phyloP scores from a whole-genome alignment of 1,140 invertebrate species.

The Saccostrea echinata region DNA sequence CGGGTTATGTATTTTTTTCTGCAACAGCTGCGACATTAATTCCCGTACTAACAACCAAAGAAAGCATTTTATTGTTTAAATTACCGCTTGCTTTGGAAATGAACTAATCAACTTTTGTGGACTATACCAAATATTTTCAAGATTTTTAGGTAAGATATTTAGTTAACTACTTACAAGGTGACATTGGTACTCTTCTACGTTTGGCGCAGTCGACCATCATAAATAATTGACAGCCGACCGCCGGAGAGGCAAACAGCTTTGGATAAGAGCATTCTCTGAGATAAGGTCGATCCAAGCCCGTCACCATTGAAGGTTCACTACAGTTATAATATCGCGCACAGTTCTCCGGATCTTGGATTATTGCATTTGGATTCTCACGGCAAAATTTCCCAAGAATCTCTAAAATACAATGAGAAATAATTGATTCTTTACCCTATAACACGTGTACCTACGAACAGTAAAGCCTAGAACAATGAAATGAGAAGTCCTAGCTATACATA shows the following conservation, averaged over 20 bases:
- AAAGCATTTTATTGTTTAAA: no score
- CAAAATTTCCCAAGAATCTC: constrained; percentile 60
- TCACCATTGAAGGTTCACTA: constrained; percentile 47
- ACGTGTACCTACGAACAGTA: no score
- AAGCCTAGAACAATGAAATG: no score
- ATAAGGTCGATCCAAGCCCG: constrained; percentile 58
- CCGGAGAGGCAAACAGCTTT: constrained; percentile 60
- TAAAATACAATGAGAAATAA: constrained; percentile 40
- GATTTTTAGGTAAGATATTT: no score
- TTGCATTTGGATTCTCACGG: constrained; percentile 58
- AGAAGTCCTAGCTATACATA: no score
- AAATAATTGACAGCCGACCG: constrained; percentile 60
- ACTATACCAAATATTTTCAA: neutral
- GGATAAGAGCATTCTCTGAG: constrained; percentile 70
- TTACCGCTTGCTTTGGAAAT: no score
- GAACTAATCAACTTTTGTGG: neutral
- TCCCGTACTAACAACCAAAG: no score
- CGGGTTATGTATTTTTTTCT: no score
- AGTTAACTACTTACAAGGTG: constrained; percentile 62
- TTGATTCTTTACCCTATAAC: no score
- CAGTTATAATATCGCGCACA: constrained; percentile 73
- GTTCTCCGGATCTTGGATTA: constrained; percentile 62
- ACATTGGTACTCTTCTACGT: constrained; percentile 55
- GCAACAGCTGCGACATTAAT: no score
- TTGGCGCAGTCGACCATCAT: constrained; percentile 59